Percentiles rank a stretch among this genome's conserved stretches.
These are phyloP conservation scores for Pristionchus entomophagus DNA, from an alignment of 2,888 invertebrate genomes.

Conservation along the genomic window DNA sequence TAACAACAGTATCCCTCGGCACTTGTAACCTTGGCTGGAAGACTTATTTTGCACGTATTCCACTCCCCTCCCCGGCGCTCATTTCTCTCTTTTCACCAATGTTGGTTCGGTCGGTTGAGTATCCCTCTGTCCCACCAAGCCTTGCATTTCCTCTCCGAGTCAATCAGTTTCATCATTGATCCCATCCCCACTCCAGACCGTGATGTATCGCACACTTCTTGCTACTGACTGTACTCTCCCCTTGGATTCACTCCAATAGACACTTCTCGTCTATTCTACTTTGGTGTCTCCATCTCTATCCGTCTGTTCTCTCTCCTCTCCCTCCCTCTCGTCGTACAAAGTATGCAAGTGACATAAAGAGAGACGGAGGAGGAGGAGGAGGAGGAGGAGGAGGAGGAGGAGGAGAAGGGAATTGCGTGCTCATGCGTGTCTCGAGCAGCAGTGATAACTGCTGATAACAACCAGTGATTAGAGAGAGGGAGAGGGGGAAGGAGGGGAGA, in stretches of 20 bases:
- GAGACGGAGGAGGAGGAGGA: no score
- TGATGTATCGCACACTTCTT: not conserved
- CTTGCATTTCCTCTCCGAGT: no score
- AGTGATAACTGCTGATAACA: slow-evolving; percentile 22
- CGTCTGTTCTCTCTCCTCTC: not conserved
- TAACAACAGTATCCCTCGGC: no score
- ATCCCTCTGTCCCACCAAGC: no score
- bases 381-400: no score
- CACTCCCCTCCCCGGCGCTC: no score
- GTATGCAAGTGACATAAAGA: not conserved
- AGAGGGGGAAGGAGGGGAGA: not conserved
- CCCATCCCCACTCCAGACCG: not conserved
- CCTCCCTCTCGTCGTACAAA: not conserved
- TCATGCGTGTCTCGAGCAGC: not conserved
- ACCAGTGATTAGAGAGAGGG: slow-evolving; percentile 3
- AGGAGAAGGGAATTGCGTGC: not conserved
- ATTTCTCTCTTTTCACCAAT: no score
- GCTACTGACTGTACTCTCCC: not conserved
- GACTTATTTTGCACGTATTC: no score
- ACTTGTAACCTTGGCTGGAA: no score
- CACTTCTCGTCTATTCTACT: not conserved
- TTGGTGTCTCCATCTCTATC: not conserved
- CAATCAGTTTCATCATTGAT: not conserved
- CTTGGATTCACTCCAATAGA: no score
- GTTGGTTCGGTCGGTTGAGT: no score